Conservation (phyloP, 1,140 invertebrate genomes). For the Drosophila kanapiae region DNA sequence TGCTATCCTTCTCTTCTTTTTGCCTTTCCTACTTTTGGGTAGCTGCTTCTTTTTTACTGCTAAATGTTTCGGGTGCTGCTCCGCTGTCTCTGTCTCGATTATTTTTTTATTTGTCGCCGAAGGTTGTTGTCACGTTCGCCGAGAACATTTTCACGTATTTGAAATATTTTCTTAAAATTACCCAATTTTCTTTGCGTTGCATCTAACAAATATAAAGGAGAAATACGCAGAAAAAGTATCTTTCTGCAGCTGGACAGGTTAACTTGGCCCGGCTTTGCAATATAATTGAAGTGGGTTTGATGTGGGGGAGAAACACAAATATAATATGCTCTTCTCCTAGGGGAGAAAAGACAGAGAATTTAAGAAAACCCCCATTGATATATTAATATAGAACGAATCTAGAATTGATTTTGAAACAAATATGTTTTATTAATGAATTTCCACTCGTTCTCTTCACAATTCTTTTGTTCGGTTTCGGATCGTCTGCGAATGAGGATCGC, state of each 20-base stretch:
- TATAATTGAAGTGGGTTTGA: slow-evolving; percentile 36
- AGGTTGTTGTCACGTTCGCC: slow-evolving; percentile 66
- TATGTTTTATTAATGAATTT: slow-evolving; percentile 76
- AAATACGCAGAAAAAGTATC: slow-evolving; percentile 7
- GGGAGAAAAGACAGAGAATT: neutral
- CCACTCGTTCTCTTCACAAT: slow-evolving; percentile 68
- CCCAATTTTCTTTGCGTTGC: slow-evolving; percentile 69
- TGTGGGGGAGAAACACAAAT: neutral
- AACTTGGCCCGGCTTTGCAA: slow-evolving; percentile 13
- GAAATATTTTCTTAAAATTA: slow-evolving; percentile 83
- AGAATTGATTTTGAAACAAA: slow-evolving; percentile 74
- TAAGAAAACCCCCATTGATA: neutral
- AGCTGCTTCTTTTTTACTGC: slow-evolving; percentile 62
- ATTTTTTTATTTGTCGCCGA: slow-evolving; percentile 52
- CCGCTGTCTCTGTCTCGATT: slow-evolving; percentile 22
- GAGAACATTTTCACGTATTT: slow-evolving; percentile 78
- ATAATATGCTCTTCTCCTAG: neutral
- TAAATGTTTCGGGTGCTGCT: slow-evolving; percentile 55
- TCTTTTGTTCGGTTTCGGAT: slow-evolving; percentile 58
- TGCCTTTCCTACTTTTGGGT: slow-evolving; percentile 22
- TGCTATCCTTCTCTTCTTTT: slow-evolving; percentile 1
- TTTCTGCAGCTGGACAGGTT: slow-evolving; percentile 28
- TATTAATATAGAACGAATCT: neutral
- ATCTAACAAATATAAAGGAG: slow-evolving; percentile 45
- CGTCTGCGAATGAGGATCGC: slow-evolving; percentile 52